Base-by-base conservation (phyloP, 2,888 invertebrate species). In the Thymelicus acteon region DNA sequence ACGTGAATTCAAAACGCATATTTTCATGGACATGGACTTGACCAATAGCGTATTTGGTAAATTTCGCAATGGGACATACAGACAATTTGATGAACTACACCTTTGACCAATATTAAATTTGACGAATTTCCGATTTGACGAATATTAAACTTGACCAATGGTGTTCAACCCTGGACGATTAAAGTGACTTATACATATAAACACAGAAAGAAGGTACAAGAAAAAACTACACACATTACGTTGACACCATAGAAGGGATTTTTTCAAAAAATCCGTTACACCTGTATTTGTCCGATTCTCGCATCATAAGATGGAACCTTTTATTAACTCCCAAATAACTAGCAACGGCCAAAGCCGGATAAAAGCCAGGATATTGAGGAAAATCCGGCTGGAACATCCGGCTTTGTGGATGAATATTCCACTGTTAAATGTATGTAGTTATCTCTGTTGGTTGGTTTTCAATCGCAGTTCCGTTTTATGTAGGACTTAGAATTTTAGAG, bases 301-400 rank as follows among this genome's bases (percentile, higher is more conserved):
- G 67, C 49, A 37, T 13, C 60, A 40, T 3, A 47, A 57, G 57
- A 19, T 48, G 58, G 40, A 40, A 63, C 69, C 58, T 63, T 69
- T 63, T 63, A 69, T 69, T 69, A 69, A 63, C 69, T 60, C 63
- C 63, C 58, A 49, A 47, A 63, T 63, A 63, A 62, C 68, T 68
- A 62, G 68, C 37, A 40, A 37, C 57, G 47, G 54, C 37, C 8
- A 47, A 57, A 57, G 57, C 54, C 58, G 57, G 63, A 68, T 63
- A 69, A 63, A 69, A 69, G 57, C 58, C 70, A 63, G 69, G 70
- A 70, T 70, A 70, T 70, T 70, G 70, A 54, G 70, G 70, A 64
- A 70, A 70, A 70, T 70, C 70, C 63, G 70, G 60, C 48, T 60
- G 57, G 63, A 47, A 69, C 63, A 67, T 67, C 67, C 62, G 68